phyloP scores from a whole-genome alignment of 2,797 vertebrate genomes.

The Alauda arvensis region DNA sequence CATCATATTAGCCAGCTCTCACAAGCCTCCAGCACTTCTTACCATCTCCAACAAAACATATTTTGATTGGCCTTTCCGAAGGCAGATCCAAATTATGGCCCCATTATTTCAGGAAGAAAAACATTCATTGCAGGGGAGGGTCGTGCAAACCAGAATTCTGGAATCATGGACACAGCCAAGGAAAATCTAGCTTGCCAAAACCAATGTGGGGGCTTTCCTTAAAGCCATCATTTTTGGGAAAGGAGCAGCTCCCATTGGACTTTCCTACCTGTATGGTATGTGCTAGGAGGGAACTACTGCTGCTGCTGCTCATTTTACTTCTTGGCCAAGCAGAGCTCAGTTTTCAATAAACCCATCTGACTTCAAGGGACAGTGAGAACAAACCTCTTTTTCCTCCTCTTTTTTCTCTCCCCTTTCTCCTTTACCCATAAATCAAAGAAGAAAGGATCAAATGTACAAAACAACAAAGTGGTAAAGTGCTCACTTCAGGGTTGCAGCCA shows the following conservation, averaged over 20 bases:
- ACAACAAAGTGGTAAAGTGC: slow-evolving; percentile 69
- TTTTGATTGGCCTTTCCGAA: not conserved
- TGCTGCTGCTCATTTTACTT: not conserved
- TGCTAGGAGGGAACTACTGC: fast-evolving
- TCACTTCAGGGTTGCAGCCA: slow-evolving; percentile 68
- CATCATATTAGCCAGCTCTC: not conserved
- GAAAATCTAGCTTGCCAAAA: not conserved
- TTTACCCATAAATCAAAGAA: slow-evolving; percentile 70
- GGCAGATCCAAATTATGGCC: not conserved
- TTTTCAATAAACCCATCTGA: slow-evolving; percentile 56
- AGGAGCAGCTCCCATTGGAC: not conserved
- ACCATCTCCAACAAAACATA: not conserved
- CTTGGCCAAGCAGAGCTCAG: not conserved
- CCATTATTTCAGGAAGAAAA: not conserved
- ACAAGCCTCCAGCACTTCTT: not conserved
- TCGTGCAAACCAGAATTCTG: not conserved
- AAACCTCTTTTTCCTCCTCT: slow-evolving; percentile 58
- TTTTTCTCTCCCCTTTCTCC: slow-evolving; percentile 61
- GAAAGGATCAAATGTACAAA: slow-evolving; percentile 75
- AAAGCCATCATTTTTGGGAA: not conserved
- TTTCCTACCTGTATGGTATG: fast-evolving
- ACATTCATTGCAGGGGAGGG: not conserved
- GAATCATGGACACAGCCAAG: not conserved
- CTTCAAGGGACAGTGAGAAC: slow-evolving; percentile 55
- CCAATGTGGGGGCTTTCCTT: not conserved